Base-by-base conservation (phyloP, 2,797 vertebrate species). In the Astyanax mexicanus region DNA sequence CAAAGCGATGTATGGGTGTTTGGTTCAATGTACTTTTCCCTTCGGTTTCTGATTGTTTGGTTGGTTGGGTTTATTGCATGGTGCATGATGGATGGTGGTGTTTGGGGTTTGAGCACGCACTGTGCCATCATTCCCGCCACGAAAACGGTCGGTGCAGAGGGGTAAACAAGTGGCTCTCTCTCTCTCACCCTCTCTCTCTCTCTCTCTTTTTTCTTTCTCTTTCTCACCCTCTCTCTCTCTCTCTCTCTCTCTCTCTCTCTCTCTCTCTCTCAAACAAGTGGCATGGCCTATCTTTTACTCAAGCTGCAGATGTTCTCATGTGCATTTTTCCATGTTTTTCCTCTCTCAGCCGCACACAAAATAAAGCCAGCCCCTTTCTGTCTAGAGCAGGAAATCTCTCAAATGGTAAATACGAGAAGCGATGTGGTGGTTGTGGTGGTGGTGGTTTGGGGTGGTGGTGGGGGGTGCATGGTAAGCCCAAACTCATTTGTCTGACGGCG, bases 401-500 rank as follows among this genome's bases (percentile, higher is more conserved):
- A 92, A 91, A 91, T 89, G 88, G 92, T 93, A 94, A 93, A 96
- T 92, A 92, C 91, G 81, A 88, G 88, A 93, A 91, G 92, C 93
- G 10, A 32, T 32, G 29, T 32, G 29, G 29, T 32, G 29, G 2
- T 2, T 2, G 52, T n/a, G 12, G 12, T 23, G 5, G 52, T 12
- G 85, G 92, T 67, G 92, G 92, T n/a, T n/a, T n/a, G n/a, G n/a
- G n/a, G n/a, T n/a, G n/a, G 29, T 32, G 29, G 29, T 32, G 52
- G 12, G 12, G 52, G 5, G 52, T 10, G 85, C 92, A 68, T 92
- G 92, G 92, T 90, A 85, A 90, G 91, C 93, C 93, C 92, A 95
- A 91, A 91, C 90, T 93, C 92, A 84, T 90, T 90, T 94, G 87
- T 92, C 89, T 92, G 92, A 95, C 92, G 95, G 95, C 95, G 94